Base-by-base conservation (phyloP, 2,113 vertebrate genomes). In the Ellobius talpinus region DNA sequence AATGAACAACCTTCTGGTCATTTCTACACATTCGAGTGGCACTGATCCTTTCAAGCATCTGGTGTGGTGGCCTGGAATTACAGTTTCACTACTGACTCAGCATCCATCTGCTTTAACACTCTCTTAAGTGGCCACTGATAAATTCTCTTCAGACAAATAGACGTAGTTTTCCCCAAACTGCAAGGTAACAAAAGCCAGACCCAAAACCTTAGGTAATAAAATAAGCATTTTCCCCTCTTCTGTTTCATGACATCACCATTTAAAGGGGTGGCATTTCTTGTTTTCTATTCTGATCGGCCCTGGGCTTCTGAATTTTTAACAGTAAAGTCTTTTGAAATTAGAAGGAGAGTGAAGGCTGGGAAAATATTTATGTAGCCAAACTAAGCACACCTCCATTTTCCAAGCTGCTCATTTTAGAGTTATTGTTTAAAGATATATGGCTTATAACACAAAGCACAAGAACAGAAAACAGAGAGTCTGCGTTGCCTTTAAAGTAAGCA, bases 171-270 rank as follows among this genome's bases (percentile, higher is more conserved):
- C 19, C 36, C 24, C 88, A 52, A 93, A 63, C 70, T 95, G 82
- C 70, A 36, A 70, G 33, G 73, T 63, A 94, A 91, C 72, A 84
- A 88, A 74, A 97, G 93, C 76, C 92, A 96, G 92, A 92, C 47
- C 50, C 89, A 63, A 95, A 87, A 74, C 47, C 24, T 70, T 78
- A 73, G n/a, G 52, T n/a, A 72, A 85, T 77, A 89, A 92, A 96
- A 95, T 74, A 91, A 96, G 97, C 42, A 55, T 89, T 74, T 91
- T 94, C 93, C 66, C 66, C 45, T 26, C 68, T 95, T 87, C 66
- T 55, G 50, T 50, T 93, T 52, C 21, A 47, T 31, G 47, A 65
- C 52, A 42, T 90, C 50, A 16, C 24, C 52, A 45, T 47, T 39
- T 55, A 61, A 65, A 50, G 63, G 94, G 24, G n/a, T 52, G 45